These are phyloP conservation scores for Phlogophora meticulosa DNA, from an alignment of 2,888 invertebrate genomes.

Conservation along the genomic window DNA sequence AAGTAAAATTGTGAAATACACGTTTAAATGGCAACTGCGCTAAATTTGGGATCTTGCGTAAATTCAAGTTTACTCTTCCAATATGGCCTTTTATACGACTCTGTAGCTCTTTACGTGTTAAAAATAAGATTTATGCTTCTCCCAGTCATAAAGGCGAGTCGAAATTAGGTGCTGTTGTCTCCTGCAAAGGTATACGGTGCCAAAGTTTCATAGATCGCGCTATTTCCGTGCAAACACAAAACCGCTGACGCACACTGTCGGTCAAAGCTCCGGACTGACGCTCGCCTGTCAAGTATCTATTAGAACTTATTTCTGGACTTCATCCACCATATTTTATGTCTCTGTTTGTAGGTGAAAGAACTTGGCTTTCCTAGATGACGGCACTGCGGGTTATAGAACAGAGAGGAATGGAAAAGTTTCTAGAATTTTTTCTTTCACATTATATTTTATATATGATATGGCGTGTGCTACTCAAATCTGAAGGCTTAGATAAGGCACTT, in stretches of 20 bases:
- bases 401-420: conserved; percentile 8
- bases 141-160: conserved; percentile 64
- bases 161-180: conserved; percentile 76
- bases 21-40: conserved; percentile 34
- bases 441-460: conserved; percentile 19
- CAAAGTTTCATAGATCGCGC: conserved; percentile 81
- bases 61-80: conserved; percentile 18
- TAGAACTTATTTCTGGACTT: conserved; percentile 67
- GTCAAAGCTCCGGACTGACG: conserved; percentile 78
- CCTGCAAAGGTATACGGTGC: conserved; percentile 83
- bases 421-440: conserved; percentile 13
- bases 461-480: conserved; percentile 12
- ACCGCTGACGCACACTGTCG: conserved; percentile 67
- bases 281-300: conserved; percentile 67
- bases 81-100: conserved; percentile 11
- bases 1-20: conserved; percentile 45
- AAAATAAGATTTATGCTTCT: conserved; percentile 65
- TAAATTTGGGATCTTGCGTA: conserved; percentile 35
- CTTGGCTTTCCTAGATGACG: conserved; percentile 37
- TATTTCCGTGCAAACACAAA: conserved; percentile 79
- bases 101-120: conserved; percentile 21
- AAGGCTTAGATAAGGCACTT: conserved; percentile 22
- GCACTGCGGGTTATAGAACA: conserved; percentile 10
- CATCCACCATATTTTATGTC: conserved; percentile 61
- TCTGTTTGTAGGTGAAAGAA: conserved; percentile 64